A percentile compares a stretch with the other conserved stretches of the same genome.
These are phyloP conservation scores for Chamaetylas fuelleborni DNA, from an alignment of 2,113 vertebrate genomes.

Conservation along the genomic window DNA sequence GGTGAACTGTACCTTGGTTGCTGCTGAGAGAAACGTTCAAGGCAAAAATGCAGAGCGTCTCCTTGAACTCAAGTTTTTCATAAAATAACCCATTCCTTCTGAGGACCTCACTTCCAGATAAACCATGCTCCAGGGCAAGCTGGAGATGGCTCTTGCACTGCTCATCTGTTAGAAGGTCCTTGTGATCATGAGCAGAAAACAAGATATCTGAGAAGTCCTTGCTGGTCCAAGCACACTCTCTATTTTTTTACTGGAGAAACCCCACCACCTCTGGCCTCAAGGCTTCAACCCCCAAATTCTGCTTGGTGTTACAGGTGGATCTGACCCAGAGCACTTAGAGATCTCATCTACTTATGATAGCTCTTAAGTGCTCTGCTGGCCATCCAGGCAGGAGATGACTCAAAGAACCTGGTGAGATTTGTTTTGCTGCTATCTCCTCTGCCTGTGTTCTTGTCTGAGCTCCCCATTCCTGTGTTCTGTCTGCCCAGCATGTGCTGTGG, in stretches of 20 bases:
- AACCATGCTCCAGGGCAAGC: not conserved
- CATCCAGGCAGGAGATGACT: not conserved
- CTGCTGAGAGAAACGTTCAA: not conserved
- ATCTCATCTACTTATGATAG: not conserved
- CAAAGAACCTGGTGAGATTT: not conserved
- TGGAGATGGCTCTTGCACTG: not conserved
- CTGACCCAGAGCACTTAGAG: not conserved
- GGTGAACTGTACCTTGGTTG: not conserved
- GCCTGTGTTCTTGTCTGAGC: not conserved
- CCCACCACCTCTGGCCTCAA: not conserved
- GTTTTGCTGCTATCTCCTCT: not conserved
- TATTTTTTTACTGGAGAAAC: not conserved
- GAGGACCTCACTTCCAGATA: not conserved
- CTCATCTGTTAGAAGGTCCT: not conserved
- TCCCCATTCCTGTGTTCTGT: not conserved
- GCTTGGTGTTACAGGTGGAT: not conserved
- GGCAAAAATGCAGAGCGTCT: not conserved
- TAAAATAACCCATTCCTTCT: not conserved
- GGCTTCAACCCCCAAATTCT: not conserved
- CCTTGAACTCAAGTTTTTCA: not conserved
- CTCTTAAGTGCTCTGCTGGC: rapidly evolving
- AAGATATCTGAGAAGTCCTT: not conserved
- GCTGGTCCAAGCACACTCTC: not conserved
- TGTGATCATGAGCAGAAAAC: not conserved
- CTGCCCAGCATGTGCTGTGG: not conserved